Percentiles rank a stretch among this genome's conserved stretches.
phyloP scores from a whole-genome alignment of 2,888 invertebrate genomes.

The Dendrolimus houi region DNA sequence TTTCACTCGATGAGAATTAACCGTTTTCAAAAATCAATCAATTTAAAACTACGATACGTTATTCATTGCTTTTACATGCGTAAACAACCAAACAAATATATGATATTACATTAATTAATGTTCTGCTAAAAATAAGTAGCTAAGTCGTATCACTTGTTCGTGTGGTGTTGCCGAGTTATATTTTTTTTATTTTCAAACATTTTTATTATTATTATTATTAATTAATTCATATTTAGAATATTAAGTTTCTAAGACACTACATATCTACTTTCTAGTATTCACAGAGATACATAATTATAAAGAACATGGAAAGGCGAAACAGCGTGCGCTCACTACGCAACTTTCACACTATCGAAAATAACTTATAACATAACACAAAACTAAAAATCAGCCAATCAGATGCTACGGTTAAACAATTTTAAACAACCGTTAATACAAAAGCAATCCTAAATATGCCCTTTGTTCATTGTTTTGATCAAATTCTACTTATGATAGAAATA shows the following conservation, averaged over 20 bases:
- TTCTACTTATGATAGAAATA: no score
- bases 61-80: constrained; percentile 54
- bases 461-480: no score
- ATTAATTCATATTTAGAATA: constrained; percentile 64
- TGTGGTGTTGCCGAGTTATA: constrained; percentile 66
- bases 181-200: constrained; percentile 1
- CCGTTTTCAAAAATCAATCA: background rate
- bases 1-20: background rate
- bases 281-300: constrained; percentile 65
- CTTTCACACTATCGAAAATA: constrained; percentile 29
- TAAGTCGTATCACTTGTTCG: constrained; percentile 69
- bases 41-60: constrained; percentile 35
- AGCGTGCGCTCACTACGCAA: constrained; percentile 57
- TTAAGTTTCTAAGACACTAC: constrained; percentile 72
- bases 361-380: constrained; percentile 24
- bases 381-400: constrained; percentile 48
- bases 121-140: constrained; percentile 55
- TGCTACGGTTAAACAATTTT: constrained; percentile 13
- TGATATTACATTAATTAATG: constrained; percentile 30
- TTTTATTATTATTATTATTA: background rate
- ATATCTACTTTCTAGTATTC: constrained; percentile 67
- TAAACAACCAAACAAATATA: constrained; percentile 59
- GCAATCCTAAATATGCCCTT: no score
- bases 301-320: constrained; percentile 62
- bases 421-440: constrained; percentile 4